phyloP scores from a whole-genome alignment of 2,797 vertebrate genomes.

The Sternarchorhynchus goeldii region DNA sequence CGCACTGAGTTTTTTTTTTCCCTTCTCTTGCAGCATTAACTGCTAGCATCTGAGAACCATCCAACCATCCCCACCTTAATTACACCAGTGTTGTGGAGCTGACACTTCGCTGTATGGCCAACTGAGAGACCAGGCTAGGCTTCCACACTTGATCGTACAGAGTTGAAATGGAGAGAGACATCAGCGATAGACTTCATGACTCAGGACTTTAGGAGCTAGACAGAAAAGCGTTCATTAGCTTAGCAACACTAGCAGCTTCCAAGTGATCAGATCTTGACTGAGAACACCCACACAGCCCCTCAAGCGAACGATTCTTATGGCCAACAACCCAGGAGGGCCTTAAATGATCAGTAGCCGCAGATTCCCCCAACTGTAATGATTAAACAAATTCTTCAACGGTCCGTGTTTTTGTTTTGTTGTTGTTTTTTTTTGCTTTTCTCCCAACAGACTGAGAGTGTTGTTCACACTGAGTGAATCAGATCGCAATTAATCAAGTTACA shows the following conservation, averaged over 20 bases:
- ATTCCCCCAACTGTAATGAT: constrained; percentile 58
- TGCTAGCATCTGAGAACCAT: constrained; percentile 28
- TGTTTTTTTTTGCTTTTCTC: not conserved
- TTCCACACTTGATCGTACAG: constrained; percentile 33
- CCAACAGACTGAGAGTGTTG: not conserved
- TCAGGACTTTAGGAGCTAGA: constrained; percentile 46
- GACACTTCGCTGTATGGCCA: constrained; percentile 43
- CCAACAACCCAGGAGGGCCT: constrained; percentile 61
- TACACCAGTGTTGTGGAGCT: constrained; percentile 46
- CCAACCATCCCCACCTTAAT: constrained; percentile 47
- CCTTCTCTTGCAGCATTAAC: constrained; percentile 31
- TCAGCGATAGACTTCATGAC: constrained; percentile 40
- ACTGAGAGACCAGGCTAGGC: constrained; percentile 36
- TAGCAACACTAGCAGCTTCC: constrained; percentile 58
- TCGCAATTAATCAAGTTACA: constrained; percentile 13
- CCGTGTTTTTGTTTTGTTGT: constrained; percentile 13
- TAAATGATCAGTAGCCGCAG: constrained; percentile 60
- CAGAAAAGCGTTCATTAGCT: constrained; percentile 55
- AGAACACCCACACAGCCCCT: constrained; percentile 25
- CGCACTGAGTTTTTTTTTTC: constrained; percentile 13
- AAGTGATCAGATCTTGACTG: constrained; percentile 26
- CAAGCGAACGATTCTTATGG: constrained; percentile 44
- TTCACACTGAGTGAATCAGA: not conserved
- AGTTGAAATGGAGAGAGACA: constrained; percentile 38
- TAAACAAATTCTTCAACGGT: constrained; percentile 45